A percentile compares a stretch with the other conserved stretches of the same genome.
phyloP scores from a whole-genome alignment of 2,113 vertebrate genomes.

The Lycaon pictus region DNA sequence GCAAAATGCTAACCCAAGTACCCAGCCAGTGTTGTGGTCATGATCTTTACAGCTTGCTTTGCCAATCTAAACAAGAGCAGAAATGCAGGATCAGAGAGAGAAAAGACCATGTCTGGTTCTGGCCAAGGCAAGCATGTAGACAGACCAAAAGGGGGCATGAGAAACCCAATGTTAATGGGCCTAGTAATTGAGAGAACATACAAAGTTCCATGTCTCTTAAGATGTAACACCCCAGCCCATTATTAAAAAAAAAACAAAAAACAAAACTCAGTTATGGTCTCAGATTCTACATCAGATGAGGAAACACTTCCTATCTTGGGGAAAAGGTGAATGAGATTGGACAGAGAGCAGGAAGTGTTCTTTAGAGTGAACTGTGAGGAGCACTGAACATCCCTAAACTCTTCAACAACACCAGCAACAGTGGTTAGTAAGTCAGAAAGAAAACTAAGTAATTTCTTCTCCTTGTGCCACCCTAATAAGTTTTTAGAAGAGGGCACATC shows the following conservation, averaged over 20 bases:
- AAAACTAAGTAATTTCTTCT: not conserved
- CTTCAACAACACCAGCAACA: not conserved
- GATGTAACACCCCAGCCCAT: not conserved
- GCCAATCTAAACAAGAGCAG: not conserved
- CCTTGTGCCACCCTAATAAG: not conserved
- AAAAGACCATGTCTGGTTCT: not conserved
- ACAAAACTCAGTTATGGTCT: not conserved
- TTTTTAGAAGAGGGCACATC: not conserved
- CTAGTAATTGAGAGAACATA: not conserved
- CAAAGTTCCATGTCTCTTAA: not conserved
- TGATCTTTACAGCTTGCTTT: not conserved
- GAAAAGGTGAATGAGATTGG: not conserved
- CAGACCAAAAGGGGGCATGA: not conserved
- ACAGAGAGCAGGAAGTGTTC: not conserved
- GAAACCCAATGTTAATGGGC: not conserved
- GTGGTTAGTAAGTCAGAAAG: not conserved
- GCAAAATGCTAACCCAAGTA: not conserved
- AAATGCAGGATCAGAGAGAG: not conserved
- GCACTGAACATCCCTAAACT: no score
- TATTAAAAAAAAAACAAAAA: not conserved
- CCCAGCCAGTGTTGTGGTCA: not conserved
- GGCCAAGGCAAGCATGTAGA: not conserved
- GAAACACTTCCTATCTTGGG: not conserved
- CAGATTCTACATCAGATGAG: not conserved
- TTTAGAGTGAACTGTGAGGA: not conserved